Evolutionary conservation across 1,140 invertebrate species (phyloP).

Genomic region (Aricia agestis): DNA sequence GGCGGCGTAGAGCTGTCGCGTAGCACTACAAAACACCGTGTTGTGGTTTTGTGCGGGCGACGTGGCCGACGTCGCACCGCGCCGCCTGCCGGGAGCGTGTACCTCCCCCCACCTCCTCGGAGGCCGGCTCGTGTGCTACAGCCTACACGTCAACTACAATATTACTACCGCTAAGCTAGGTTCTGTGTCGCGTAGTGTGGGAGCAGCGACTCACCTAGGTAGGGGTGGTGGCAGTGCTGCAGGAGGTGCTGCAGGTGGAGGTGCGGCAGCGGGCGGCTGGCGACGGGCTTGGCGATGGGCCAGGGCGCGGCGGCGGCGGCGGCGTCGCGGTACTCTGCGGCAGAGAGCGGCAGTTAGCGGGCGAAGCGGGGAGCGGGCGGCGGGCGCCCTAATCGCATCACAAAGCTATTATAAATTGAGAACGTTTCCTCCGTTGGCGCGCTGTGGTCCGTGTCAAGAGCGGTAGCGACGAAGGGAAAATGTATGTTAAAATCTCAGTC

Average conservation of each 20-base stretch:
- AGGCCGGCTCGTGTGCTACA: no score
- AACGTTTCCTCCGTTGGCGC: constrained; percentile 30
- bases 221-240: constrained; percentile 72
- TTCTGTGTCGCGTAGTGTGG: no score
- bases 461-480: constrained; percentile 16
- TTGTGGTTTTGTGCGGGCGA: not conserved
- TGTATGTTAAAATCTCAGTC: not conserved
- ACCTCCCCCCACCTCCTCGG: no score
- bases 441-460: constrained; percentile 22
- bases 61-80: no score
- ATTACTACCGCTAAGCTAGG: no score
- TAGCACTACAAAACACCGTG: not conserved
- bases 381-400: constrained; percentile 57
- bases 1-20: not conserved
- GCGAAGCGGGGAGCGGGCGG: constrained; percentile 67
- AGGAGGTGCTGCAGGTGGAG: constrained; percentile 68
- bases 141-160: no score
- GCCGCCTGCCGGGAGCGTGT: no score
- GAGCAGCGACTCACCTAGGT: constrained; percentile 42
- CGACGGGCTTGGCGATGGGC: constrained; percentile 73
- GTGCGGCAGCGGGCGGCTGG: constrained; percentile 66
- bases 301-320: constrained; percentile 34
- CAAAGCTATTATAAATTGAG: constrained; percentile 45
- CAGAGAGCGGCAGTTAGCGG: constrained; percentile 65
- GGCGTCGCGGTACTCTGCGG: constrained; percentile 20